Evolutionary conservation across 2,888 invertebrate species (phyloP).

Genomic region (Coecobrya sp.): DNA sequence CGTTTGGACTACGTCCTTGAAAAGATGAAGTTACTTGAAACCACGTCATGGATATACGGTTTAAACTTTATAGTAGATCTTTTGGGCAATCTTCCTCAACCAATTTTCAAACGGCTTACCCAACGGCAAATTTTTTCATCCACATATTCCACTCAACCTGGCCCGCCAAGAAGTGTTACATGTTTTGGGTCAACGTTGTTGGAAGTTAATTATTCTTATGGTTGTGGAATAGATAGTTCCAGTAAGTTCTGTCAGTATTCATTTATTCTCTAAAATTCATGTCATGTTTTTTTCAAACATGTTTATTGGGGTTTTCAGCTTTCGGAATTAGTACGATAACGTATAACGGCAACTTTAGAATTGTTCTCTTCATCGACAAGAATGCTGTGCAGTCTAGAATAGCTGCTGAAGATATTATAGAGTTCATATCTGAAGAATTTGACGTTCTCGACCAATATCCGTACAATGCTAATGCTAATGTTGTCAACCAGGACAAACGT

Average conservation of each 20-base stretch:
- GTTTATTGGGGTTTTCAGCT: not conserved
- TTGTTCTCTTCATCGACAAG: slow-evolving; percentile 65
- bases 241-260: slow-evolving; percentile 52
- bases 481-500: not conserved
- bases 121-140: slow-evolving; percentile 54
- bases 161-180: no score
- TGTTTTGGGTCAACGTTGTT: slow-evolving; percentile 36
- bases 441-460: slow-evolving; percentile 39
- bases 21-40: slow-evolving; percentile 12
- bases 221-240: slow-evolving; percentile 36
- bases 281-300: not conserved
- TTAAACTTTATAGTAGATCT: slow-evolving; percentile 27
- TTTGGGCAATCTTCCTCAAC: slow-evolving; percentile 5
- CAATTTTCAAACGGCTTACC: slow-evolving; percentile 1
- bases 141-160: slow-evolving; percentile 74
- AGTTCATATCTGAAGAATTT: slow-evolving; percentile 66
- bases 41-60: slow-evolving; percentile 56
- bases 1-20: slow-evolving; percentile 50
- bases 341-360: slow-evolving; percentile 56
- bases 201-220: slow-evolving; percentile 67
- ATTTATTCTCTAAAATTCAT: no score
- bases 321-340: slow-evolving; percentile 64
- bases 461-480: not conserved
- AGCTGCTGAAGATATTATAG: slow-evolving; percentile 30
- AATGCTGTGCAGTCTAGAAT: slow-evolving; percentile 20